A percentile compares a stretch with the other conserved stretches of the same genome.
Evolutionary conservation across 1,140 invertebrate species (phyloP).

Genomic region (Cephus cinctus): DNA sequence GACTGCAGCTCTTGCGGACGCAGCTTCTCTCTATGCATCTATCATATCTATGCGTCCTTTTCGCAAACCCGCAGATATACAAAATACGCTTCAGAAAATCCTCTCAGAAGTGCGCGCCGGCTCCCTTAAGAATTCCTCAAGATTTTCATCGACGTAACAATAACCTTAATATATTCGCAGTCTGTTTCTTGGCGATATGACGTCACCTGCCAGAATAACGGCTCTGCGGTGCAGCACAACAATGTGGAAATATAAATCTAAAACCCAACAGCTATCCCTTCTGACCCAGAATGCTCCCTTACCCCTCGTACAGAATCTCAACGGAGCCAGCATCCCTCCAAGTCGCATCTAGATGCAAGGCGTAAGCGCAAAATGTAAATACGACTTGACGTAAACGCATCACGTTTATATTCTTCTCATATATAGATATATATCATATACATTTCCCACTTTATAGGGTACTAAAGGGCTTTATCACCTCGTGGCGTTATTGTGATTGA

Average conservation of each 20-base stretch:
- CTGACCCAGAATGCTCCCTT: conserved; percentile 14
- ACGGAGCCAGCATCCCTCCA: too few species aligned
- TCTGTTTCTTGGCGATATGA: background rate
- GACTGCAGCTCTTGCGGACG: too few species aligned
- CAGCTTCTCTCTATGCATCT: too few species aligned
- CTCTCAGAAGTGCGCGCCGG: too few species aligned
- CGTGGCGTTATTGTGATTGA: background rate
- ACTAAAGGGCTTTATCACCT: background rate
- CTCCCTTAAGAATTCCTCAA: conserved; percentile 31
- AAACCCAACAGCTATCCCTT: conserved; percentile 31
- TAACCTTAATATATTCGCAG: background rate
- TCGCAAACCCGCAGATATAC: too few species aligned
- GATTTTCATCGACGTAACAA: conserved; percentile 42
- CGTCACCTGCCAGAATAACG: conserved; percentile 5
- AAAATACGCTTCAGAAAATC: too few species aligned
- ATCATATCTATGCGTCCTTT: too few species aligned
- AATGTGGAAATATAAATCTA: conserved; percentile 40
- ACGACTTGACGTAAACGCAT: background rate
- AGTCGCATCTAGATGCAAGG: too few species aligned
- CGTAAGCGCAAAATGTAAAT: background rate
- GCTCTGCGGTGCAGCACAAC: conserved; percentile 27
- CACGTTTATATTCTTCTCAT: background rate
- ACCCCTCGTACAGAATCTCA: too few species aligned
- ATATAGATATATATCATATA: background rate
- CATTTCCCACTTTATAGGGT: background rate